Conservation (phyloP, 2,797 vertebrate species). For the Alectoris magna region DNA sequence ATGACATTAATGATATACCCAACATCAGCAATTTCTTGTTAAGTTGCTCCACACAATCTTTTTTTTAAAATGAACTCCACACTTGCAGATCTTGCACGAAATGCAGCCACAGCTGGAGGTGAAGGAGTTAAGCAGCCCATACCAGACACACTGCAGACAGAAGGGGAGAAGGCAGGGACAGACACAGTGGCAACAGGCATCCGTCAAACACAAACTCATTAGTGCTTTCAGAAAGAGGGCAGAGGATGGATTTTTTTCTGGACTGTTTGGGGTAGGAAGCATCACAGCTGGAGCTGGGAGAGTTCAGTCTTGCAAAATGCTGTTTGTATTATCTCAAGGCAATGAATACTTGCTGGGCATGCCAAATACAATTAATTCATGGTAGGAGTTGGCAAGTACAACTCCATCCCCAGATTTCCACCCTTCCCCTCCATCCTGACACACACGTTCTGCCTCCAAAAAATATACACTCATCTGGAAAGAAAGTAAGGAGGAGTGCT, state of each 20-base stretch:
- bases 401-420: constrained; percentile 45
- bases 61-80: neutral
- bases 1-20: neutral
- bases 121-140: constrained; percentile 15
- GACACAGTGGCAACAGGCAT: neutral
- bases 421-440: constrained; percentile 54
- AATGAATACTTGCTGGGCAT: constrained; percentile 45
- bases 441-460: constrained; percentile 47
- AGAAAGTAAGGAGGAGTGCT: neutral
- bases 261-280: constrained; percentile 24
- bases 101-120: neutral
- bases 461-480: constrained; percentile 28
- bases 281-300: constrained; percentile 54
- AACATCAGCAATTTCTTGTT: fast-evolving
- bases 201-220: neutral
- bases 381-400: constrained; percentile 48
- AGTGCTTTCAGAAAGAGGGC: neutral
- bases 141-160: neutral
- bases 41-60: fast-evolving
- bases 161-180: neutral
- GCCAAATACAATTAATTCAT: constrained; percentile 66
- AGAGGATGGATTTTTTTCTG: neutral
- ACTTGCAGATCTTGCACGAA: neutral
- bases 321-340: constrained; percentile 61
- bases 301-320: constrained; percentile 57